Conservation (phyloP, 2,888 invertebrate genomes). For the Aricia artaxerxes region DNA sequence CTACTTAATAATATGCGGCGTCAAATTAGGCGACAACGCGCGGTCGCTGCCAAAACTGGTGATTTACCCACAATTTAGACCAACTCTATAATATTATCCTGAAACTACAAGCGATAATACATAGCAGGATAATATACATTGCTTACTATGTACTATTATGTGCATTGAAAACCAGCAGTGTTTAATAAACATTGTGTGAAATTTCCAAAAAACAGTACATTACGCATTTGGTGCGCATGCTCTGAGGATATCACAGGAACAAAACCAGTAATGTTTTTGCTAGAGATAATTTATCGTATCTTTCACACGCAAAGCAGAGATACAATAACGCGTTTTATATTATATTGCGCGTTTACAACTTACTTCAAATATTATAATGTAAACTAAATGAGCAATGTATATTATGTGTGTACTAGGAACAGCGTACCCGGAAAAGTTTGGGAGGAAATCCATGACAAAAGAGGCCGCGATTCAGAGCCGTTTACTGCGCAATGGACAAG, state of each 20-base stretch:
- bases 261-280: neutral
- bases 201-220: too few relatives aligned
- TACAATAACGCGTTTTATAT: too few relatives aligned
- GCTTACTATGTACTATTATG: too few relatives aligned
- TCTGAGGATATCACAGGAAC: neutral
- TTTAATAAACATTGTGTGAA: too few relatives aligned
- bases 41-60: neutral
- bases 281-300: neutral
- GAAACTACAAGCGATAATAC: neutral
- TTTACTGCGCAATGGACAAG: slow-evolving; percentile 18
- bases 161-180: too few relatives aligned
- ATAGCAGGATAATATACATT: neutral
- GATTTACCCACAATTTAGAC: neutral
- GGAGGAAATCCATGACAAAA: slow-evolving; percentile 6
- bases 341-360: neutral
- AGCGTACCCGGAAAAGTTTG: neutral
- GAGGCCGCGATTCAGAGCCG: slow-evolving; percentile 1
- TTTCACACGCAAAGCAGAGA: neutral
- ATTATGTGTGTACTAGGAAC: neutral
- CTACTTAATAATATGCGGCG: neutral
- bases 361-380: neutral
- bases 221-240: too few relatives aligned
- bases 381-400: neutral
- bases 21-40: neutral
- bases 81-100: neutral